phyloP scores from a whole-genome alignment of 2,888 invertebrate genomes.

The Agrotis segetum region DNA sequence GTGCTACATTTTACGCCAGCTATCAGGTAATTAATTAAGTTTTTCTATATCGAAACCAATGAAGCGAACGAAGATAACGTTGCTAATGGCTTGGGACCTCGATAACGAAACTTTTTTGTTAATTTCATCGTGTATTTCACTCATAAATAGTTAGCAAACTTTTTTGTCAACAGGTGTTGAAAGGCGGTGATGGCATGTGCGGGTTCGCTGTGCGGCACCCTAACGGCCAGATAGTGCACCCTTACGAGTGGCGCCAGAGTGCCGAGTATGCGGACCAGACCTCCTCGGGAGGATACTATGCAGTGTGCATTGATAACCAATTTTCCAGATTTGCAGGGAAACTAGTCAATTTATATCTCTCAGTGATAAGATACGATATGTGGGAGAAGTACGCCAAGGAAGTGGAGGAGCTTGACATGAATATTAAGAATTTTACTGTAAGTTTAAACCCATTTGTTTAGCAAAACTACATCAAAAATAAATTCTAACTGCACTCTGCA shows the following conservation, averaged over 20 bases:
- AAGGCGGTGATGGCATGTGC: slow-evolving; percentile 98
- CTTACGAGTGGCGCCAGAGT: slow-evolving; percentile 97
- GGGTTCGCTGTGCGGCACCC: slow-evolving; percentile 97
- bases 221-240: slow-evolving; percentile 95
- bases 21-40: slow-evolving; percentile 94
- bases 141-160: slow-evolving; percentile 36
- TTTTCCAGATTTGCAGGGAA: slow-evolving; percentile 97
- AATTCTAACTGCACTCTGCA: not conserved
- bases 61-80: slow-evolving; percentile 11
- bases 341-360: slow-evolving; percentile 96
- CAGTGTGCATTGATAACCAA: slow-evolving; percentile 98
- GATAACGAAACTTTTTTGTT: not conserved
- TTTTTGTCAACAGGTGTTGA: slow-evolving; percentile 92
- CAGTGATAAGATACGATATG: slow-evolving; percentile 97
- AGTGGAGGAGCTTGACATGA: slow-evolving; percentile 96
- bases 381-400: slow-evolving; percentile 98
- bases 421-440: slow-evolving; percentile 97
- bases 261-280: slow-evolving; percentile 97
- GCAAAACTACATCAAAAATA: not conserved
- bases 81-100: slow-evolving; percentile 1
- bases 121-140: slow-evolving; percentile 18
- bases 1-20: slow-evolving; percentile 98
- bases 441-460: slow-evolving; percentile 73
- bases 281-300: slow-evolving; percentile 96
- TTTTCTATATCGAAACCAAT: slow-evolving; percentile 49